phyloP scores from a whole-genome alignment of 2,113 vertebrate species.

The Eulemur macaco region DNA sequence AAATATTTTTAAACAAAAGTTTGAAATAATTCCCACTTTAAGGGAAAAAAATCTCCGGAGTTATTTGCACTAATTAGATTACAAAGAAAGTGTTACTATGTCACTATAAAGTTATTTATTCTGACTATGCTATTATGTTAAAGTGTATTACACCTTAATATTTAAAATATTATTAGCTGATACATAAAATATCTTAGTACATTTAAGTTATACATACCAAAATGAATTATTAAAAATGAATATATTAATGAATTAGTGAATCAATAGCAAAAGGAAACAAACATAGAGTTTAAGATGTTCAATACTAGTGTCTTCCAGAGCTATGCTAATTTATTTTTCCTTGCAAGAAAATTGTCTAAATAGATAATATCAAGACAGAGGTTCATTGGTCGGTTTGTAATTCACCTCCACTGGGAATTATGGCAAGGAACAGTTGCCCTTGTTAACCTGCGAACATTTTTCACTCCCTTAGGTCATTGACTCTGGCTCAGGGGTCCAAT shows the following conservation, averaged over 20 bases:
- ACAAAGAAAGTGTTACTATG: neutral
- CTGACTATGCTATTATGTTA: neutral
- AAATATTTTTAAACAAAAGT: slow-evolving; percentile 11
- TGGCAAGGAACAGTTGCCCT: slow-evolving; percentile 87
- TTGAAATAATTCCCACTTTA: slow-evolving; percentile 41
- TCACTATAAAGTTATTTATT: neutral
- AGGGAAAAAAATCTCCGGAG: neutral
- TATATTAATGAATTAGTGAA: neutral
- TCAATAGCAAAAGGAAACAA: slow-evolving; percentile 30
- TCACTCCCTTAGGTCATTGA: slow-evolving; percentile 92
- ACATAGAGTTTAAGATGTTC: neutral
- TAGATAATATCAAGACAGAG: slow-evolving; percentile 81
- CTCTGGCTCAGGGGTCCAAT: slow-evolving; percentile 91
- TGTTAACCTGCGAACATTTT: slow-evolving; percentile 96
- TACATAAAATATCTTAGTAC: neutral
- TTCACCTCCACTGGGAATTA: slow-evolving; percentile 88
- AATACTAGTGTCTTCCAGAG: slow-evolving; percentile 56
- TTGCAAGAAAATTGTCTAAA: slow-evolving; percentile 84
- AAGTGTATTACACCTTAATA: neutral
- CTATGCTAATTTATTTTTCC: slow-evolving; percentile 66
- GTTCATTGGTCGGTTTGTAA: slow-evolving; percentile 88
- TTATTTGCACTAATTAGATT: neutral
- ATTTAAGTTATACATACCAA: neutral
- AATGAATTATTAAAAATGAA: neutral
- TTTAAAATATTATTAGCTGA: neutral